A percentile compares a stretch with the other conserved stretches of the same genome.
Evolutionary conservation across 1,140 invertebrate genomes (phyloP).

Genomic region (Octopus bimaculoides): DNA sequence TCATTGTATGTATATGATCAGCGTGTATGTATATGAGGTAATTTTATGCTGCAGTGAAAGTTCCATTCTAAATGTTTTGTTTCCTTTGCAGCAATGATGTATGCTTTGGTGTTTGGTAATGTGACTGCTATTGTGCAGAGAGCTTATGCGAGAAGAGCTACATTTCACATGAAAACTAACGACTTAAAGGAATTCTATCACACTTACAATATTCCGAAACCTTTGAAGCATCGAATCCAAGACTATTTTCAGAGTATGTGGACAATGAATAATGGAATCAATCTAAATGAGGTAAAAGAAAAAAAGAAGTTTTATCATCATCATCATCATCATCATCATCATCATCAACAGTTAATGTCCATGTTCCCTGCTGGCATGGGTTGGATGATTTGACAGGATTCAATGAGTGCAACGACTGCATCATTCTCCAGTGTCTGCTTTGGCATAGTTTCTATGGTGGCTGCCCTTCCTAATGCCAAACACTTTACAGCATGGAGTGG

Average conservation of each 20-base stretch:
- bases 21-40: conserved; percentile 12
- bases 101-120: conserved; percentile 58
- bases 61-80: background rate
- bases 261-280: conserved; percentile 55
- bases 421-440: too few relatives aligned
- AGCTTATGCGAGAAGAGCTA: conserved; percentile 54
- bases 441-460: too few relatives aligned
- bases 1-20: background rate
- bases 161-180: conserved; percentile 55
- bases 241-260: conserved; percentile 56
- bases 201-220: conserved; percentile 53
- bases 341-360: too few relatives aligned
- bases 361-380: too few relatives aligned
- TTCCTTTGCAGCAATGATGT: conserved; percentile 53
- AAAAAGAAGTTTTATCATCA: too few relatives aligned
- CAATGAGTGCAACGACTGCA: too few relatives aligned
- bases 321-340: too few relatives aligned
- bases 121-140: conserved; percentile 57
- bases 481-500: too few relatives aligned
- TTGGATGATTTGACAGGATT: too few relatives aligned
- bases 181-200: conserved; percentile 57
- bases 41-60: too few relatives aligned
- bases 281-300: conserved; percentile 47
- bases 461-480: too few relatives aligned
- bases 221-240: conserved; percentile 52